phyloP scores from a whole-genome alignment of 2,888 invertebrate species.

The Papilio demoleus region DNA sequence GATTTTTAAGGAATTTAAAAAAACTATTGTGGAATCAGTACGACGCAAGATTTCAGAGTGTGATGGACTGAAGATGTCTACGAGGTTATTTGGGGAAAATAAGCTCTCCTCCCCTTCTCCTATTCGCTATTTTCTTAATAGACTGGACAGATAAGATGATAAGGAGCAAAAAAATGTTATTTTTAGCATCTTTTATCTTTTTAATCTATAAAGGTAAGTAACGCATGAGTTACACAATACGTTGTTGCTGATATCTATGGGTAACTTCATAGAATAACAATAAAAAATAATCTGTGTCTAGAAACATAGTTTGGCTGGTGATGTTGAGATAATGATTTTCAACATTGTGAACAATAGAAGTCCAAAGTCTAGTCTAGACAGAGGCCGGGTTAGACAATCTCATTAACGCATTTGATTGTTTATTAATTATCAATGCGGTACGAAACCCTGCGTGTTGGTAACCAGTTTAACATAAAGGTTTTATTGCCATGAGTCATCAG shows the following conservation, averaged over 20 bases:
- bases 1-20: not conserved
- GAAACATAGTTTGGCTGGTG: not conserved
- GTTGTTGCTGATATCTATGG: too few relatives aligned
- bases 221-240: too few relatives aligned
- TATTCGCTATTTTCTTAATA: too few relatives aligned
- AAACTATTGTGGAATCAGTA: too few relatives aligned
- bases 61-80: too few relatives aligned
- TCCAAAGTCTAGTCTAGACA: not conserved
- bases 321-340: not conserved
- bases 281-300: not conserved
- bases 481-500: not conserved
- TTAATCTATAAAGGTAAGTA: too few relatives aligned
- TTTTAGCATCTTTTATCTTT: too few relatives aligned
- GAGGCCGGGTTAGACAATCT: not conserved
- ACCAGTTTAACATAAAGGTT: not conserved
- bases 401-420: not conserved
- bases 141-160: too few relatives aligned
- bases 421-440: not conserved
- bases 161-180: too few relatives aligned
- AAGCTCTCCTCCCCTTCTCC: too few relatives aligned
- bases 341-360: not conserved
- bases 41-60: too few relatives aligned
- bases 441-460: not conserved
- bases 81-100: too few relatives aligned
- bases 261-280: not conserved